Percentiles rank a stretch among this genome's conserved stretches.
Conservation (phyloP, 1,140 invertebrate genomes). For the Coboldia fuscipes region DNA sequence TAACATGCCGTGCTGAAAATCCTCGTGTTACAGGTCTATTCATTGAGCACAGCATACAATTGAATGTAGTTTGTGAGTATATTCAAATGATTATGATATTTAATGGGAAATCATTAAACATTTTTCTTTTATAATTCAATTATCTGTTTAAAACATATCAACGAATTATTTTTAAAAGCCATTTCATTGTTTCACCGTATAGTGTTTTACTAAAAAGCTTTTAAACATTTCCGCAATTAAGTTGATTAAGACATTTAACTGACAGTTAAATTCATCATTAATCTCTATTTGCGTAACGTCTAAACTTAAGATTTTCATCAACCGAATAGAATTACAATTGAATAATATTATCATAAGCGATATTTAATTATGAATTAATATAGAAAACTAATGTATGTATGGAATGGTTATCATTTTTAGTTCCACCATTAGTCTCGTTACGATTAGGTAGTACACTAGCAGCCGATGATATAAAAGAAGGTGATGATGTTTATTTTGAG, state of each 20-base stretch:
- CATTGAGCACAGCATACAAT: conserved; percentile 62
- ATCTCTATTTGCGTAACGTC: too few relatives aligned
- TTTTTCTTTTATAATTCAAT: too few relatives aligned
- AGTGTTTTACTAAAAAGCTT: too few relatives aligned
- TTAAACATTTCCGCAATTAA: neutral
- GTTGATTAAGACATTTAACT: neutral
- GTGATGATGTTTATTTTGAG: conserved; percentile 84
- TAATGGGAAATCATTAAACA: neutral
- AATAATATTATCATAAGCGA: neutral
- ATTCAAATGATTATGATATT: neutral
- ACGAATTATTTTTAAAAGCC: too few relatives aligned
- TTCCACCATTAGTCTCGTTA: conserved; percentile 62
- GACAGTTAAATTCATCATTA: too few relatives aligned
- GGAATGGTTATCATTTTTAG: conserved; percentile 31
- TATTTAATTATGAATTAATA: neutral
- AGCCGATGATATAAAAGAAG: conserved; percentile 73
- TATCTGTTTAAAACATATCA: too few relatives aligned
- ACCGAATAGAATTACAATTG: neutral
- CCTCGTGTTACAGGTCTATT: conserved; percentile 59
- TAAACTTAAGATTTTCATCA: too few relatives aligned
- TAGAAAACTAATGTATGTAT: neutral
- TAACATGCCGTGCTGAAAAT: conserved; percentile 72
- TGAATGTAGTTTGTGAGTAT: conserved; percentile 75
- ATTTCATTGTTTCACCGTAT: too few relatives aligned
- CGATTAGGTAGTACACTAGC: conserved; percentile 65